These are phyloP conservation scores for Aleiodes alternator DNA, from an alignment of 2,888 invertebrate genomes.

Conservation along the genomic window DNA sequence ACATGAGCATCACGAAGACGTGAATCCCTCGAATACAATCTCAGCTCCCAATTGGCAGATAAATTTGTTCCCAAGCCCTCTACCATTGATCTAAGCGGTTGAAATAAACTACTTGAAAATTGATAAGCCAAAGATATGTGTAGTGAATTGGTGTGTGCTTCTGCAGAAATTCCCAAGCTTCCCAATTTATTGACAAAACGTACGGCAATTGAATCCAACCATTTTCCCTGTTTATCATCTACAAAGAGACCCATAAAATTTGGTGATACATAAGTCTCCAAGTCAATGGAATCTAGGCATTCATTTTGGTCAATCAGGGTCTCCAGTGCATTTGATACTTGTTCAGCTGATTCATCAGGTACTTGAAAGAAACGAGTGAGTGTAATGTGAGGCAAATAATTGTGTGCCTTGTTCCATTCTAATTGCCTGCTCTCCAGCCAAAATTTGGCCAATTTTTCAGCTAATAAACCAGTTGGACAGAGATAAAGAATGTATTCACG, in stretches of 20 bases:
- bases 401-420: slow-evolving; percentile 94
- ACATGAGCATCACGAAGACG: slow-evolving; percentile 82
- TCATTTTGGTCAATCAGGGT: slow-evolving; percentile 85
- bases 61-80: slow-evolving; percentile 79
- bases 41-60: slow-evolving; percentile 88
- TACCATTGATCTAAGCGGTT: slow-evolving; percentile 84
- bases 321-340: slow-evolving; percentile 83
- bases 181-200: slow-evolving; percentile 89
- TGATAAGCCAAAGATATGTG: slow-evolving; percentile 94
- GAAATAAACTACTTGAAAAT: slow-evolving; percentile 85
- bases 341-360: slow-evolving; percentile 84
- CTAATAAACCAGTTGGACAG: slow-evolving; percentile 87
- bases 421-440: slow-evolving; percentile 85
- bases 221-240: slow-evolving; percentile 87
- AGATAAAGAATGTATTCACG: slow-evolving; percentile 92
- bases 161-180: slow-evolving; percentile 83
- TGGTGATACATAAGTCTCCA: slow-evolving; percentile 90
- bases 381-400: slow-evolving; percentile 93
- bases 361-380: slow-evolving; percentile 93
- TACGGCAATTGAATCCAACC: slow-evolving; percentile 86
- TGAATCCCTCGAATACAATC: slow-evolving; percentile 91
- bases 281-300: slow-evolving; percentile 78
- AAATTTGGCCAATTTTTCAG: slow-evolving; percentile 84
- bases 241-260: slow-evolving; percentile 96
- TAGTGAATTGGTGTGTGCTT: slow-evolving; percentile 89